Percentiles rank a stretch among this genome's conserved stretches.
phyloP scores from a whole-genome alignment of 2,797 vertebrate genomes.

The Myripristis murdjan region DNA sequence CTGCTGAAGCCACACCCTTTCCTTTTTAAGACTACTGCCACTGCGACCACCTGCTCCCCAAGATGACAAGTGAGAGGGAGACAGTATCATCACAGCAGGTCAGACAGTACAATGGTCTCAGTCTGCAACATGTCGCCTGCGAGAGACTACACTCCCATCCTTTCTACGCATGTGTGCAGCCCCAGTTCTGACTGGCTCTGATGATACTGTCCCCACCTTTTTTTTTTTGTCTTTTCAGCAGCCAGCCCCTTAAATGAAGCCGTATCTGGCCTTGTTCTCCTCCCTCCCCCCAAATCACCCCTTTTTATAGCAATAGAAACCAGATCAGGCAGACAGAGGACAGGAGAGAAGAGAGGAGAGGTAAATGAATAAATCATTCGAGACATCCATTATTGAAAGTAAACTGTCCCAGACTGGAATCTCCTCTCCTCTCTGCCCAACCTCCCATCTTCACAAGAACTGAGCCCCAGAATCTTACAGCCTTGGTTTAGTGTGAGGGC shows the following conservation, averaged over 20 bases:
- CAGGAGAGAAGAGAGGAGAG: conserved; percentile 52
- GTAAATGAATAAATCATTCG: conserved; percentile 84
- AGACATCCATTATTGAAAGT: conserved; percentile 84
- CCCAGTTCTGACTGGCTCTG: background rate
- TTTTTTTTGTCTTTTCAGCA: conserved; percentile 4
- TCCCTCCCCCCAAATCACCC: conserved; percentile 22
- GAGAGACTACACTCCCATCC: background rate
- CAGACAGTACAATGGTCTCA: background rate
- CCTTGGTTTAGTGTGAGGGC: conserved; percentile 48
- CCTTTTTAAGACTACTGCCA: background rate
- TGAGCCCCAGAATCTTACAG: conserved; percentile 29
- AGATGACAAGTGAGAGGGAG: background rate
- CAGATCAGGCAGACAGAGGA: conserved; percentile 49
- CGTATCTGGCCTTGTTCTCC: background rate
- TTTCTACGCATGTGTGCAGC: background rate
- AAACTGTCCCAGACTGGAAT: conserved; percentile 64
- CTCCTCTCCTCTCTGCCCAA: conserved; percentile 35
- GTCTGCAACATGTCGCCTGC: conserved; percentile 14
- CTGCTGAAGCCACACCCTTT: conserved; percentile 42
- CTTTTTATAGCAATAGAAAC: conserved; percentile 59
- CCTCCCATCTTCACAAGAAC: conserved; percentile 3
- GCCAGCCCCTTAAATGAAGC: background rate
- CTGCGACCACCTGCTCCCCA: conserved; percentile 51
- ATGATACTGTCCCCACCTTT: background rate
- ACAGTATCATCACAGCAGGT: conserved; percentile 21